Evolutionary conservation across 2,888 invertebrate genomes (phyloP).

Genomic region (Drosophila nigricruria): DNA sequence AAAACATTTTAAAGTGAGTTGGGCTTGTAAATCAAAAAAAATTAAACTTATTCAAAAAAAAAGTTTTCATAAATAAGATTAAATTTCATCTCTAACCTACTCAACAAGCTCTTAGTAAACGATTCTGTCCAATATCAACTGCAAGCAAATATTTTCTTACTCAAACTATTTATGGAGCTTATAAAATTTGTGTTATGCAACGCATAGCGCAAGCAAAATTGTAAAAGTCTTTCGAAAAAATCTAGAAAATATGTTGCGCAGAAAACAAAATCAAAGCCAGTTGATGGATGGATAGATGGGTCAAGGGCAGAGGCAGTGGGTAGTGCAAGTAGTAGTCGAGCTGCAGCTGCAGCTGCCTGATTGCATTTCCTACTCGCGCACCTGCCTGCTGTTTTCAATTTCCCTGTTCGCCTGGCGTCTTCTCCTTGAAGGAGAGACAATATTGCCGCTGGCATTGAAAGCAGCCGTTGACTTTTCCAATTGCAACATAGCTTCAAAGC

Average conservation of each 20-base stretch:
- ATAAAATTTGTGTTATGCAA: conserved; percentile 15
- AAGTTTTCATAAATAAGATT: background rate
- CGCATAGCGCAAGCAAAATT: conserved; percentile 9
- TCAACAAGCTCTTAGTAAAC: background rate
- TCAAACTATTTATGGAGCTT: conserved; percentile 16
- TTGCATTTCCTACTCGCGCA: conserved; percentile 66
- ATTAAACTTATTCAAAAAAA: background rate
- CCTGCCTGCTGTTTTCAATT: conserved; percentile 69
- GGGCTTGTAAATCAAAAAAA: no score
- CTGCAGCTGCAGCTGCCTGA: conserved; percentile 45
- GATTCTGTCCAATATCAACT: background rate
- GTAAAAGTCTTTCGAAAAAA: conserved; percentile 32
- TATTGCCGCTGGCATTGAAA: conserved; percentile 69
- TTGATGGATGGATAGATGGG: background rate
- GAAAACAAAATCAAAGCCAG: conserved; percentile 22
- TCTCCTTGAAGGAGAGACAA: conserved; percentile 49
- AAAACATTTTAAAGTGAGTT: no score
- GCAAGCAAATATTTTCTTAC: conserved; percentile 6
- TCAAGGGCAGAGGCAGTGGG: conserved; percentile 4
- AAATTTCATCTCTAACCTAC: background rate
- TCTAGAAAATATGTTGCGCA: conserved; percentile 21
- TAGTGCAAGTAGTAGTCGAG: background rate
- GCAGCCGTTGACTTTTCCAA: conserved; percentile 77
- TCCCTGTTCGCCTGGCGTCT: conserved; percentile 36
- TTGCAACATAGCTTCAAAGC: conserved; percentile 51